Conservation (phyloP, 2,888 invertebrate genomes). For the Dendrolimus houi region DNA sequence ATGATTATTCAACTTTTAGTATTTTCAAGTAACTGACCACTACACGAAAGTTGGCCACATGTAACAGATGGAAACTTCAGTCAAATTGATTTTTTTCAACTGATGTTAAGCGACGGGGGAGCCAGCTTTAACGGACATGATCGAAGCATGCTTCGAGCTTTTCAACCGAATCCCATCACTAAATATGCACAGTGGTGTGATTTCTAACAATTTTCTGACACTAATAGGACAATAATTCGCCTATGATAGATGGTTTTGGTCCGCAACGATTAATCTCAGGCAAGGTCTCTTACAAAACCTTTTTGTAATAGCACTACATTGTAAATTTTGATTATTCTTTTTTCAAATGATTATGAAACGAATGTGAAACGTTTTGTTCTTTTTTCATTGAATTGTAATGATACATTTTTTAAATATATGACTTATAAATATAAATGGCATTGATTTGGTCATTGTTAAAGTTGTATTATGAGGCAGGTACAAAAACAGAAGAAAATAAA, state of each 20-base stretch:
- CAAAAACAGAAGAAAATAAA: no score
- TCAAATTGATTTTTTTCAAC: no score
- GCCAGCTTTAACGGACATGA: no score
- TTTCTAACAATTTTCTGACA: background rate
- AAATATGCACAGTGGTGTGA: conserved; percentile 9
- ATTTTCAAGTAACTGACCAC: no score
- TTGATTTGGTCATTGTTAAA: no score
- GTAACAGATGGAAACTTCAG: no score
- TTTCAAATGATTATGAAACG: background rate
- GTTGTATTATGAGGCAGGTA: no score
- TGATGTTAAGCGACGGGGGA: no score
- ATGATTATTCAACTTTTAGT: no score
- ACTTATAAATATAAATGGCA: no score
- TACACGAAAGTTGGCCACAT: no score
- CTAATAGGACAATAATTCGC: conserved; percentile 19
- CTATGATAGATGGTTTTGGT: conserved; percentile 14
- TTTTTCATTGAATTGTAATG: background rate
- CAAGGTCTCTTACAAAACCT: background rate
- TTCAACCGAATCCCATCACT: conserved; percentile 6
- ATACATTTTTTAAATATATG: background rate
- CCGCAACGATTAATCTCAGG: conserved; percentile 13
- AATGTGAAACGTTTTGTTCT: background rate
- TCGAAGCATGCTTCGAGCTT: no score
- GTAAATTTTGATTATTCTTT: background rate
- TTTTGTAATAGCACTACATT: background rate